Base-by-base conservation (phyloP, 2,113 vertebrate species). In the Osmerus mordax region DNA sequence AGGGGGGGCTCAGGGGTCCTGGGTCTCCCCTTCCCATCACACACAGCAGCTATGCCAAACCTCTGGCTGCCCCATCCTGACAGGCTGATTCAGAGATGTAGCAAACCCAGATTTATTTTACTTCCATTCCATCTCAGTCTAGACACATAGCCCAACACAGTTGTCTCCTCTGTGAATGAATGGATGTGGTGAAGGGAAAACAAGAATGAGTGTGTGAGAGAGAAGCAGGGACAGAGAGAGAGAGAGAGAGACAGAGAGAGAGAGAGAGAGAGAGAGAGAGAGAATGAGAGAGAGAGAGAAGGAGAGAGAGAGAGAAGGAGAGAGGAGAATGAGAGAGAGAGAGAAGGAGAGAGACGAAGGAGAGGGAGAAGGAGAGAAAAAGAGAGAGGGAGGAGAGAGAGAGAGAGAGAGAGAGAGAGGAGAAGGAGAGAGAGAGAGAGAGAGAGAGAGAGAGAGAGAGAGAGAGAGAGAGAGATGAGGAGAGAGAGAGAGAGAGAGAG, bases 51-150 rank as follows among this genome's bases (percentile, higher is more conserved):
- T 25, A 47, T 52, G 75, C 53, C 8, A 12, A 59, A 47, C 70
- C 67, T 70, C 69, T 80, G 78, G 65, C 68, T 86, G 79, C 83
- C 2, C 29, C 29, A 32, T 32, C 29, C 29, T 32, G 29, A 32
- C 76, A 75, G 85, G 66, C 73, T 69, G 53, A 64, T 80, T 79
- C 77, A 69, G 54, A 76, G 72, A 47, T 41, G 55, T 70, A 79
- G 84, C 79, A 78, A 74, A 81, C 63, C 36, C 47, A 52, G 77
- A 87, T 89, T 86, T 78, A 90, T 90, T 88, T 88, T 75, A 88
- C 84, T 77, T 80, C 79, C 74, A 83, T 77, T 67, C 77, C 54
- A 59, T 15, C n/a, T 70, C 67, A 80, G 83, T 88, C 82, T 88
- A 87, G 87, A 89, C 80, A 64, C 81, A 77, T 67, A 61, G 21